Evolutionary conservation across 2,113 vertebrate genomes (phyloP), one percentile per base, ranked within the genome.

Genomic region (Xenopus laevis): DNA sequence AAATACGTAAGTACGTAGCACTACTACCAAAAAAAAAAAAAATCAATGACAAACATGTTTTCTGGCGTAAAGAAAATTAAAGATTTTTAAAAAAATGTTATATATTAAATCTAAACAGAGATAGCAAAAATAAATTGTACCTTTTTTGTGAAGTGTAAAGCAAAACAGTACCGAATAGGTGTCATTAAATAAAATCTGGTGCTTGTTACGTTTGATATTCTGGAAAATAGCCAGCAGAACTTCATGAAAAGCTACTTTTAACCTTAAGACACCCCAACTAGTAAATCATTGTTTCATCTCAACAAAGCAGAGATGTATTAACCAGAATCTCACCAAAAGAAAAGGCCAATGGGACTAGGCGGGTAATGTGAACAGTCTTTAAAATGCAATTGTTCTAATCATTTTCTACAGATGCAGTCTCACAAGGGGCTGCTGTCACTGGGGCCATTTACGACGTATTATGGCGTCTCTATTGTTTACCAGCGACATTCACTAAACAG

Each of bases 321-420:
- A 91, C 85, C 86, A 86, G 84, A 81, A 86, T 89, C 85, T 85
- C 84, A 88, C 88, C 87, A 90, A 83, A 80, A 71, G 90, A 90
- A 85, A 85, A 86, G 88, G 84, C 91, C 93, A 86, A 94, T 91
- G 91, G 92, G 92, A 94, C 92, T 79, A 75, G 75, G 85, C 82
- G 82, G 89, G 89, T 89, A 86, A 86, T 89, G 89, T 88, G 87
- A 92, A 91, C 90, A 78, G 89, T 93, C 91, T 95, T 96, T 96
- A 96, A 96, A 96, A 97, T 91, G 90, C 89, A 94, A 96, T 95
- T 95, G 94, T 95, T 94, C 91, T 95, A 94, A 96, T 98, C 94
- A 95, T 97, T 94, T 94, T 92, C 92, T 90, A 93, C 93, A 94
- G 92, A 93, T 93, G 92, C 92, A 90, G 88, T 88, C 88, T 96